Conservation (phyloP, 2,888 invertebrate genomes). For the Chloroclystis v-ata region DNA sequence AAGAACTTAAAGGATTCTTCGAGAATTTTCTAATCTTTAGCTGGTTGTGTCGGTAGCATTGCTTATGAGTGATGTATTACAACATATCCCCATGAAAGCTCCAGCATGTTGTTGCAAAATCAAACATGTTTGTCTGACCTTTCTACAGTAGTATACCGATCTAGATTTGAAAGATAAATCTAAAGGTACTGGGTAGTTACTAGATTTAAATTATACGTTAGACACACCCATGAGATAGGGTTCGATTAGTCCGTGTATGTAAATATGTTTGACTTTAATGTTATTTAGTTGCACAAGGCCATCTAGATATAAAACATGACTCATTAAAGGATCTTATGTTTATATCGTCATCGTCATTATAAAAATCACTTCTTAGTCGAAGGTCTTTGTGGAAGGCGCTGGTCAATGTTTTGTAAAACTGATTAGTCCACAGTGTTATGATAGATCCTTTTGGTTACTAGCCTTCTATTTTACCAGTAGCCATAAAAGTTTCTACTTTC, state of each 20-base stretch:
- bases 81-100: conserved; percentile 33
- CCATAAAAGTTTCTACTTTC: too few species aligned
- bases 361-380: too few species aligned
- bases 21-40: too few species aligned
- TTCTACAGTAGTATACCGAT: conserved; percentile 60
- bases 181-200: conserved; percentile 42
- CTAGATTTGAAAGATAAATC: conserved; percentile 67
- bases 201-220: conserved; percentile 34
- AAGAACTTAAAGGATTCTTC: neutral
- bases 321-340: neutral
- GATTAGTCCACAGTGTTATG: too few species aligned
- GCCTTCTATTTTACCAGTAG: too few species aligned
- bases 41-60: too few species aligned
- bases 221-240: conserved; percentile 20
- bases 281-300: neutral
- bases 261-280: neutral
- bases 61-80: conserved; percentile 17
- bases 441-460: too few species aligned
- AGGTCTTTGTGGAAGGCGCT: too few species aligned
- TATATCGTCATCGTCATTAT: too few species aligned
- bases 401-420: too few species aligned
- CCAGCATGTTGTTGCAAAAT: conserved; percentile 40
- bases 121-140: conserved; percentile 59
- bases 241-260: conserved; percentile 1
- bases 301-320: neutral